Evolutionary conservation across 2,113 vertebrate species (phyloP).

Genomic region (Stigmatopora argus): DNA sequence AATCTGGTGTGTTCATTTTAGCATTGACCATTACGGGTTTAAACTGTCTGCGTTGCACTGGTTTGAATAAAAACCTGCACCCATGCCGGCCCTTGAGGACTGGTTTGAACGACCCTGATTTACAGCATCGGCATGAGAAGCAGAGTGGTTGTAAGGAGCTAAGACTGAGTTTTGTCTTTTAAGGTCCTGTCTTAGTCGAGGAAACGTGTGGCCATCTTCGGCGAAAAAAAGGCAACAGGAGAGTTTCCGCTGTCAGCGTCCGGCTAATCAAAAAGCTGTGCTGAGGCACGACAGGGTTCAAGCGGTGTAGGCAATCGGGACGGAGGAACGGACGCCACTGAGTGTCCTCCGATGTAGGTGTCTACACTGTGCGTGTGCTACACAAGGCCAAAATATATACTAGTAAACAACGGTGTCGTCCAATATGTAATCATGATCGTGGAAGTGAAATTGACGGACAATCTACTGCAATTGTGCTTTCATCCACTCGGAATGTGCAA

Average conservation of each 20-base stretch:
- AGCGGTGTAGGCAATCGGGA: constrained; percentile 53
- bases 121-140: constrained; percentile 41
- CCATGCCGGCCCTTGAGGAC: no score
- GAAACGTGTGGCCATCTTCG: constrained; percentile 44
- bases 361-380: constrained; percentile 14
- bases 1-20: no score
- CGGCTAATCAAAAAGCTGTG: constrained; percentile 40
- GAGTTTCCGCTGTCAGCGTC: constrained; percentile 2
- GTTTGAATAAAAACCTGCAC: no score
- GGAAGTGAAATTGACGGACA: background rate
- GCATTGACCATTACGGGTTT: no score
- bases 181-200: constrained; percentile 60
- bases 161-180: constrained; percentile 42
- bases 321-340: background rate
- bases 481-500: background rate
- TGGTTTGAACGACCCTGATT: background rate
- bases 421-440: background rate
- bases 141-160: constrained; percentile 28
- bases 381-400: constrained; percentile 10
- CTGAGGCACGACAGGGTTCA: constrained; percentile 59
- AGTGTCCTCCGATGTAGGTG: background rate
- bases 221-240: constrained; percentile 58
- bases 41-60: no score
- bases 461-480: background rate
- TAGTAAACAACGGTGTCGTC: constrained; percentile 3